Base-by-base conservation (phyloP, 2,113 vertebrate genomes). In the Heterotilapia buettikoferi region DNA sequence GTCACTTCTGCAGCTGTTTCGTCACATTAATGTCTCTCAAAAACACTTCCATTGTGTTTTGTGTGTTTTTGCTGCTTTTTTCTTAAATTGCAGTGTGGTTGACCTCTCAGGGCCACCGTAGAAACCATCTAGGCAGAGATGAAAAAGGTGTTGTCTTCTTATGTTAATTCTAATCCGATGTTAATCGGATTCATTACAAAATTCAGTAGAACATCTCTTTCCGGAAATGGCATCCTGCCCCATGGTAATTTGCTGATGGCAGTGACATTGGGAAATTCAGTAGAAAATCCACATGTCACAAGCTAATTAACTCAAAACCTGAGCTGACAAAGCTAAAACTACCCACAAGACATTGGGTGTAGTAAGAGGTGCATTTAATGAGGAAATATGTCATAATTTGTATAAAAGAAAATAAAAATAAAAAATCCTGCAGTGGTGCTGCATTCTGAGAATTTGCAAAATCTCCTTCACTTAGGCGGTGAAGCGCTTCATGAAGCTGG, bases 401-500 rank as follows among this genome's bases (percentile, higher is more conserved):
- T 0, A 11, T 50, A 31, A 76, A 76, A 47, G 0, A 29, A 18
- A 21, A 24, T 1, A 26, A 63, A 63, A 19, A 7, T 0, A 19
- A 50, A 76, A 76, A 19, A 12, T 31, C 26, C 43, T 50, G 43
- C 43, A 76, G 14, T 7, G 40, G 24, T 19, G 71, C 71, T 78
- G 24, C 43, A 50, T 4, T n/a, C 43, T 52, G 9, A 78, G 43
- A 52, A 78, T 13, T 52, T 78, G 26, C 31, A 14, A 68, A 68
- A 68, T 68, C 26, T 19, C 90, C 16, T 85, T n/a, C 86, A 59
- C 83, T 2, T 90, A 99, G 99, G 98, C 99, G 40, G 99, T 99
- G 90, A 98, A 98, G 88, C 97, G 98, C 12, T 99, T 99, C 94
- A 97, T 99, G 97, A 99, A 99, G 96, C 97, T 98, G 91, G 98